phyloP scores from a whole-genome alignment of 2,888 invertebrate genomes.

The Sesamia inferens region DNA sequence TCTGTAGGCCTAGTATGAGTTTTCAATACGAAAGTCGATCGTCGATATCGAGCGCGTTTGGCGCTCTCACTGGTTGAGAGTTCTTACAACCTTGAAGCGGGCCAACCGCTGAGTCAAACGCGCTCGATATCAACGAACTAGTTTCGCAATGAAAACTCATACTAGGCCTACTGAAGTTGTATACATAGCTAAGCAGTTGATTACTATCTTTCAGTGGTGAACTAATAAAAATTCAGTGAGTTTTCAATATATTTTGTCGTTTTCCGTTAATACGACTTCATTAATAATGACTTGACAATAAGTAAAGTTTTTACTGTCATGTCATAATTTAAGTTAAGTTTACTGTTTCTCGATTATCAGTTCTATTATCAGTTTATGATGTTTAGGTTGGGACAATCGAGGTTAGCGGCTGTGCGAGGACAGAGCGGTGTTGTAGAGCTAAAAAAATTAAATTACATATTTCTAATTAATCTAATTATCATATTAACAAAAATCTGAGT shows the following conservation, averaged over 20 bases:
- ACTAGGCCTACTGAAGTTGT: slow-evolving; percentile 25
- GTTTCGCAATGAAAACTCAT: no score
- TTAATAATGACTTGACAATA: slow-evolving; percentile 42
- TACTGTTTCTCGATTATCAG: slow-evolving; percentile 45
- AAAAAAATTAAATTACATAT: slow-evolving; percentile 38
- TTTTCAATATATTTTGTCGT: slow-evolving; percentile 10
- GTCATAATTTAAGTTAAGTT: slow-evolving; percentile 54
- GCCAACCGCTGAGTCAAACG: no score
- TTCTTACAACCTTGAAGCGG: no score
- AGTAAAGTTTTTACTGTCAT: slow-evolving; percentile 43
- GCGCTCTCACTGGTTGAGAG: no score
- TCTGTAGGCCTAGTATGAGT: no score
- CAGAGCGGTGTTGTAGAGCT: slow-evolving; percentile 49
- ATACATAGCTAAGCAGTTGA: no score
- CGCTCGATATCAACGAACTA: no score
- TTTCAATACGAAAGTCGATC: no score
- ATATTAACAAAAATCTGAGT: slow-evolving; percentile 61
- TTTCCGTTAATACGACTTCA: slow-evolving; percentile 39
- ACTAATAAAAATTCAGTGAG: slow-evolving; percentile 43
- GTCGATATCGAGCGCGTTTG: no score
- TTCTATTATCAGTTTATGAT: slow-evolving; percentile 67
- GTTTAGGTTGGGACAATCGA: slow-evolving; percentile 74
- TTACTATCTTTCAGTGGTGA: slow-evolving; percentile 14
- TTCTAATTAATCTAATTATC: no score
- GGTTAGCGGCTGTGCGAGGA: slow-evolving; percentile 63